Conservation (phyloP, 2,797 vertebrate genomes). For the Typhlichthys eigenmanni region DNA sequence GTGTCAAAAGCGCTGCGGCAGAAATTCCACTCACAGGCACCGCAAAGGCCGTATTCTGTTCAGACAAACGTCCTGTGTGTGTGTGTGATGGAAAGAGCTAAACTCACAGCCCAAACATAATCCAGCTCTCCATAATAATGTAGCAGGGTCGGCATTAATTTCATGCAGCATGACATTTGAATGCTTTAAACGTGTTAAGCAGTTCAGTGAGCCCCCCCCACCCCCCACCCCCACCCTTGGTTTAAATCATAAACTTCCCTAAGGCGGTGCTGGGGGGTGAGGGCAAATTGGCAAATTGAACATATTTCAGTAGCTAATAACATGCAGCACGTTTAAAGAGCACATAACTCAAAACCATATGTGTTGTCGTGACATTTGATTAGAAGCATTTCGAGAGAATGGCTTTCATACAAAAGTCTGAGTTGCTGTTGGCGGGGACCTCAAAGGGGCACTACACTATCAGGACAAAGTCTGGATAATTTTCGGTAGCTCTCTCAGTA, state of each 20-base stretch:
- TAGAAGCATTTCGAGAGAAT: conserved; percentile 43
- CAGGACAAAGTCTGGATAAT: conserved; percentile 48
- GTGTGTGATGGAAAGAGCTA: conserved; percentile 17
- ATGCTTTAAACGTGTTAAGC: conserved; percentile 27
- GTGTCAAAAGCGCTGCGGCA: neutral
- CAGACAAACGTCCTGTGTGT: conserved; percentile 17
- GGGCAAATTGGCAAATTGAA: conserved; percentile 58
- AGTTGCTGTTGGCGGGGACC: conserved; percentile 42
- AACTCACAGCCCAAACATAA: conserved; percentile 27
- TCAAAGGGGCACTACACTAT: conserved; percentile 20
- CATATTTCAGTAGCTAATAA: conserved; percentile 54
- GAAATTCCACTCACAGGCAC: neutral
- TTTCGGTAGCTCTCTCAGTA: conserved; percentile 63
- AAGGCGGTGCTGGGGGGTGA: conserved; percentile 22
- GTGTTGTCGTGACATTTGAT: conserved; percentile 58
- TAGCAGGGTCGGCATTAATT: conserved; percentile 40
- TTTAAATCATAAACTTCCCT: conserved; percentile 54
- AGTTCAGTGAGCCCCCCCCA: conserved; percentile 49
- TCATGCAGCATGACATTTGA: conserved; percentile 50
- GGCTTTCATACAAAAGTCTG: conserved; percentile 51
- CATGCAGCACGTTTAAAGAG: conserved; percentile 43
- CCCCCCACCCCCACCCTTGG: conserved; percentile 47
- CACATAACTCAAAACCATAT: conserved; percentile 42
- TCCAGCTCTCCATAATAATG: conserved; percentile 41
- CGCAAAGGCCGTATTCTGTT: conserved; percentile 10